Conservation (phyloP, 2,797 vertebrate genomes). For the Pristis pectinata region DNA sequence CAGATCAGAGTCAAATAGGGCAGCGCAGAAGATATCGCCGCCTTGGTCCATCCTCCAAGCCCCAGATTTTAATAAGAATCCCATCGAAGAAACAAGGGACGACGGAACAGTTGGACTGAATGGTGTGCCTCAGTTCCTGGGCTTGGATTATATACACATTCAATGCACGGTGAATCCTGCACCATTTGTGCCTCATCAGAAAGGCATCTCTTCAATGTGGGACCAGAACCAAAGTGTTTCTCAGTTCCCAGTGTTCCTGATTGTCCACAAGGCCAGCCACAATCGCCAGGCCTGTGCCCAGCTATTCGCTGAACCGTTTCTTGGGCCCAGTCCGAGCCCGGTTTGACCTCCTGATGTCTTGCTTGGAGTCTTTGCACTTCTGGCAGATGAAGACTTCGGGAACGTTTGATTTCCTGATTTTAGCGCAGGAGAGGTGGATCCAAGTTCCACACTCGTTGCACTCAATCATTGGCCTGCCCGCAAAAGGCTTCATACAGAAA, state of each 20-base stretch:
- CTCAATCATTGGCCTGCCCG: conserved; percentile 51
- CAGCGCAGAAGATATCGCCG: background rate
- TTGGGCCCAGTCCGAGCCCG: conserved; percentile 41
- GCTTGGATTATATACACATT: conserved; percentile 28
- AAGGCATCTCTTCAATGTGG: background rate
- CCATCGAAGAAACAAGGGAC: background rate
- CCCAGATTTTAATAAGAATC: background rate
- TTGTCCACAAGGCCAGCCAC: background rate
- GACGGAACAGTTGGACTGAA: too few relatives aligned
- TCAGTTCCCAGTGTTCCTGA: background rate
- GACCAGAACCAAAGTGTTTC: background rate
- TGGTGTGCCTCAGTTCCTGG: background rate
- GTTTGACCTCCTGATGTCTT: conserved; percentile 44
- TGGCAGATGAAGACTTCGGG: conserved; percentile 51
- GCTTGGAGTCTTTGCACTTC: conserved; percentile 46
- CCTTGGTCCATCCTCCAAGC: background rate
- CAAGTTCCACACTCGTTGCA: conserved; percentile 48
- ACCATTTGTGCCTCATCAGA: background rate
- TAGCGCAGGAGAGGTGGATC: conserved; percentile 51
- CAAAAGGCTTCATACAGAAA: conserved; percentile 51
- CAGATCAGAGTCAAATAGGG: conserved; percentile 8
- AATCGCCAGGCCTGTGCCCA: background rate
- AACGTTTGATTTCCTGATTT: conserved; percentile 49
- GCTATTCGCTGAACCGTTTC: conserved; percentile 44
- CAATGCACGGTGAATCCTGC: conserved; percentile 26